Percentiles rank a stretch among this genome's conserved stretches.
Evolutionary conservation across 2,888 invertebrate species (phyloP).

Genomic region (Andrena flavipes): DNA sequence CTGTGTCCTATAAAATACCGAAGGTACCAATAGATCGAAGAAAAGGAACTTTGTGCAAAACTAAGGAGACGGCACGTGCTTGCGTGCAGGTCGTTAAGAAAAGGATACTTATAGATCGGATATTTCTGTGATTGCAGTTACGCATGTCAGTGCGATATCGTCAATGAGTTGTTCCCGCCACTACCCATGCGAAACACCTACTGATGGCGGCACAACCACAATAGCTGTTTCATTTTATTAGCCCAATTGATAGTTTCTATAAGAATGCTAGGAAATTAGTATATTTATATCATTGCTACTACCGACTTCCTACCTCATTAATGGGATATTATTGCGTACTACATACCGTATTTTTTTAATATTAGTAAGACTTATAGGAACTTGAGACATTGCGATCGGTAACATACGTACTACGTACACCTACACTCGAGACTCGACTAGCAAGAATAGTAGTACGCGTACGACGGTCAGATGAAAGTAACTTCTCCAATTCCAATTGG

Average conservation of each 20-base stretch:
- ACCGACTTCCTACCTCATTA: slow-evolving; percentile 27
- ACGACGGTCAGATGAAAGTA: not conserved
- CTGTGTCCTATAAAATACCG: too few species aligned
- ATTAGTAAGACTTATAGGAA: not conserved
- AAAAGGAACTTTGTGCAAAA: not conserved
- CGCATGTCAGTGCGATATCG: slow-evolving; percentile 95
- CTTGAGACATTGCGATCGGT: not conserved
- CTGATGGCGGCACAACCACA: slow-evolving; percentile 78
- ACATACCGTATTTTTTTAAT: not conserved
- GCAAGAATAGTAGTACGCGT: slow-evolving; percentile 1
- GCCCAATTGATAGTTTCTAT: slow-evolving; percentile 52
- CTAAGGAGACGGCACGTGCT: not conserved
- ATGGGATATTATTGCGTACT: slow-evolving; percentile 13
- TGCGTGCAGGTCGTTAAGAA: not conserved
- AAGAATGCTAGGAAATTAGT: slow-evolving; percentile 29
- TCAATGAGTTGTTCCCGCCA: slow-evolving; percentile 96
- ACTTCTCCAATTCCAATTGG: slow-evolving; percentile 35
- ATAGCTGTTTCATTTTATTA: slow-evolving; percentile 68
- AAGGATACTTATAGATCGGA: slow-evolving; percentile 71
- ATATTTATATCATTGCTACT: slow-evolving; percentile 47
- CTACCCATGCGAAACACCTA: slow-evolving; percentile 82
- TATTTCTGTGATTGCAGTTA: slow-evolving; percentile 93
- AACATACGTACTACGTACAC: not conserved
- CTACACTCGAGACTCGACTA: not conserved
- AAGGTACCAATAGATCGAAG: too few species aligned